A percentile compares a stretch with the other conserved stretches of the same genome.
These are phyloP conservation scores for Spicauda simplicius DNA, from an alignment of 2,888 invertebrate genomes.

Conservation along the genomic window DNA sequence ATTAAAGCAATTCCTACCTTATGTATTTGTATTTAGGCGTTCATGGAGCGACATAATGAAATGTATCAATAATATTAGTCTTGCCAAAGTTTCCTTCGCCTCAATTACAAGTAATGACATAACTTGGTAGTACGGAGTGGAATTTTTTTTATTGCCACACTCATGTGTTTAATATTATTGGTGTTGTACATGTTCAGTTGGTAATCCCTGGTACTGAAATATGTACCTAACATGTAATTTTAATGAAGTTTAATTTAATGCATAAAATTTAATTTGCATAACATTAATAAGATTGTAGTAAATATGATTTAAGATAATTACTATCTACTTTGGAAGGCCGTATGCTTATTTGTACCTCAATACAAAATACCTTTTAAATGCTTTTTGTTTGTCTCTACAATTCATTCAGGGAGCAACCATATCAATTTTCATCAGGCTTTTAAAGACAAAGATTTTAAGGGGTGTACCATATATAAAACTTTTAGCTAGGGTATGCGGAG, in stretches of 20 bases:
- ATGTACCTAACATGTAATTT: not conserved
- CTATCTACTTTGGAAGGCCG: no score
- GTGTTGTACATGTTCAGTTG: not conserved
- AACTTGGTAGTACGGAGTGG: slow-evolving; percentile 9
- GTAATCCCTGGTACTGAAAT: not conserved
- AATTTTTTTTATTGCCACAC: slow-evolving; percentile 25
- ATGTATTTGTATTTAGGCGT: not conserved
- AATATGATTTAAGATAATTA: not conserved
- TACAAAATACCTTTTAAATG: no score
- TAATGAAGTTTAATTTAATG: not conserved
- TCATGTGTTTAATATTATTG: not conserved
- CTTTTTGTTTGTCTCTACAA: no score
- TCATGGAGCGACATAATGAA: not conserved
- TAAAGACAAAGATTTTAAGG: no score
- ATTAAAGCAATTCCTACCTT: not conserved
- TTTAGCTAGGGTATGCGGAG: no score
- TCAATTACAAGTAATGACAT: slow-evolving; percentile 8
- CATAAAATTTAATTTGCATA: no score
- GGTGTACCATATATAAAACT: no score
- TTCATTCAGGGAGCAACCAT: no score
- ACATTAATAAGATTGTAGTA: not conserved
- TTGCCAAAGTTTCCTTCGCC: slow-evolving; percentile 17
- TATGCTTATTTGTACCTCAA: no score
- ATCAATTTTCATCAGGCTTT: no score
- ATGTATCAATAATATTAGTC: not conserved